Percentiles rank a stretch among this genome's conserved stretches.
Conservation (phyloP, 2,888 invertebrate genomes). For the Furcula furcula region DNA sequence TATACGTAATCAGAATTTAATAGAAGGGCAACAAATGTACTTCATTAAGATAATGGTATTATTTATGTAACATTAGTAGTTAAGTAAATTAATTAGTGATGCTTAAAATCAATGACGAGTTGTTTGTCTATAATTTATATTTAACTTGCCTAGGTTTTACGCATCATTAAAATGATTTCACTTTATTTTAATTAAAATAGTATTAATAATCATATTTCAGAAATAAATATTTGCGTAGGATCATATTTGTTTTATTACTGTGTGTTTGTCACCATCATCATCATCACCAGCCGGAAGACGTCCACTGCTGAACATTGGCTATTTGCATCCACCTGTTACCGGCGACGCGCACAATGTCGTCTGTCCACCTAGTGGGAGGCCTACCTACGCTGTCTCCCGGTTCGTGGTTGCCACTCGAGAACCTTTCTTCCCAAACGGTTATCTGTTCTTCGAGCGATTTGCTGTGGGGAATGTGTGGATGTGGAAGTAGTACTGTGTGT, state of each 20-base stretch:
- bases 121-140: conserved; percentile 17
- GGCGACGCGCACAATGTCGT: too few relatives aligned
- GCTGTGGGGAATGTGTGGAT: too few relatives aligned
- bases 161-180: conserved; percentile 20
- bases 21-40: background rate
- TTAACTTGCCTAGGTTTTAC: conserved; percentile 19
- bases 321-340: too few relatives aligned
- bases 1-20: background rate
- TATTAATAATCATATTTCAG: conserved; percentile 22
- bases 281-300: too few relatives aligned
- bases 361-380: too few relatives aligned
- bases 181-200: conserved; percentile 13
- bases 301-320: too few relatives aligned
- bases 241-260: conserved; percentile 14
- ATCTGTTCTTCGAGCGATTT: too few relatives aligned
- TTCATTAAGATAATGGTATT: conserved; percentile 1
- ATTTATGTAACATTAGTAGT: conserved; percentile 22
- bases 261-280: too few relatives aligned
- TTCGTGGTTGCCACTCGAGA: too few relatives aligned
- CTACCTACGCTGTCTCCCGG: too few relatives aligned
- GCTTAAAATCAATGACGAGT: conserved; percentile 27
- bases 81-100: conserved; percentile 17
- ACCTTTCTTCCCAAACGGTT: too few relatives aligned
- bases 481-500: too few relatives aligned
- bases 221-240: conserved; percentile 23